Conservation (phyloP, 2,797 vertebrate species). For the Cheirogaleus major region DNA sequence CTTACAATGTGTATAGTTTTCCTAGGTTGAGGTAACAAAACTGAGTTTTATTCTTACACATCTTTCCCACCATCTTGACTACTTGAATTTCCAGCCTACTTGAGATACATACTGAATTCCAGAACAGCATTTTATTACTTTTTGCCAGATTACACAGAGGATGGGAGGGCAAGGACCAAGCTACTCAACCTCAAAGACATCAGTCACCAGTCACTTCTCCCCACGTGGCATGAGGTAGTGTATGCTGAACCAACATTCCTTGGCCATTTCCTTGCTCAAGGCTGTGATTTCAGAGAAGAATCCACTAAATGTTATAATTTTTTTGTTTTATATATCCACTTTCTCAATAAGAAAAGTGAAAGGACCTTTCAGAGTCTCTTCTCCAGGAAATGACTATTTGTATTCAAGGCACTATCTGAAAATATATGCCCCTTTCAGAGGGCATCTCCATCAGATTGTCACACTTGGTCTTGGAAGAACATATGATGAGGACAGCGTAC, state of each 20-base stretch:
- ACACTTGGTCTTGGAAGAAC: accelerated
- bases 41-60: not conserved
- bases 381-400: not conserved
- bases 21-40: not conserved
- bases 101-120: not conserved
- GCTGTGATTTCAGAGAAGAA: conserved; percentile 1
- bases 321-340: accelerated
- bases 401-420: not conserved
- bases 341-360: not conserved
- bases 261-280: not conserved
- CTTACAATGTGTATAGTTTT: not conserved
- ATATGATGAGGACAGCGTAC: too few species aligned
- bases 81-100: not conserved
- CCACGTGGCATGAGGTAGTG: not conserved
- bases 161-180: not conserved
- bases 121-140: not conserved
- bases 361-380: not conserved
- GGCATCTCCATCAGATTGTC: not conserved
- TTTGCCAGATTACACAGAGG: not conserved
- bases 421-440: not conserved
- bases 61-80: not conserved
- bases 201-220: not conserved
- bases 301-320: not conserved
- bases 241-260: not conserved
- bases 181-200: not conserved